These are phyloP conservation scores for Toxonevra muliebris DNA, from an alignment of 2,888 invertebrate species.

Conservation along the genomic window DNA sequence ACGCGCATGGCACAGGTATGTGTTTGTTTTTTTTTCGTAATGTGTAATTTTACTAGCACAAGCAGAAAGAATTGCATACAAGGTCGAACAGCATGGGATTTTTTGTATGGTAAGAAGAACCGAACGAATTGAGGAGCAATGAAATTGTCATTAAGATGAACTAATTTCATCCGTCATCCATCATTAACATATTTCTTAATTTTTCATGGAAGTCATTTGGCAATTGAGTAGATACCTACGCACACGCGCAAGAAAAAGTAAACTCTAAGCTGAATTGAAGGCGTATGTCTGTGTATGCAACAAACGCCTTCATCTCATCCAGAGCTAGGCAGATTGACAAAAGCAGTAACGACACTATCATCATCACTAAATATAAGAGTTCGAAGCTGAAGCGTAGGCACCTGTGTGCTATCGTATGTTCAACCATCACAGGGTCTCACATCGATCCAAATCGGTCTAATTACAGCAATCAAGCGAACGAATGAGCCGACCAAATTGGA, in stretches of 20 bases:
- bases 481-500: conserved; percentile 14
- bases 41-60: background rate
- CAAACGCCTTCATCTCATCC: too few relatives aligned
- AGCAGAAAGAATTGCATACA: background rate
- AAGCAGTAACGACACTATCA: too few relatives aligned
- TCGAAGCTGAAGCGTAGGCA: too few relatives aligned
- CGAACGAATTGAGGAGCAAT: background rate
- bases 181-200: background rate
- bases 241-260: too few relatives aligned
- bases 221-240: too few relatives aligned
- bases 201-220: background rate
- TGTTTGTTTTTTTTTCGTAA: background rate
- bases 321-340: too few relatives aligned
- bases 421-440: background rate
- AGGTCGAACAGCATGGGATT: conserved; percentile 12
- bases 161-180: too few relatives aligned
- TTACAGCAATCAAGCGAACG: conserved; percentile 32
- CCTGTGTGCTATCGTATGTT: too few relatives aligned
- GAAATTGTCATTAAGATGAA: too few relatives aligned
- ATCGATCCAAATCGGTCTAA: conserved; percentile 41
- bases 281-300: too few relatives aligned
- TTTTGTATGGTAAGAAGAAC: background rate
- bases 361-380: too few relatives aligned
- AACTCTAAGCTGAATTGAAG: too few relatives aligned
- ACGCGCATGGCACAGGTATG: conserved; percentile 20